Evolutionary conservation across 2,113 vertebrate species (phyloP), one percentile per base, ranked within the genome.

Genomic region (Festucalex cinctus): DNA sequence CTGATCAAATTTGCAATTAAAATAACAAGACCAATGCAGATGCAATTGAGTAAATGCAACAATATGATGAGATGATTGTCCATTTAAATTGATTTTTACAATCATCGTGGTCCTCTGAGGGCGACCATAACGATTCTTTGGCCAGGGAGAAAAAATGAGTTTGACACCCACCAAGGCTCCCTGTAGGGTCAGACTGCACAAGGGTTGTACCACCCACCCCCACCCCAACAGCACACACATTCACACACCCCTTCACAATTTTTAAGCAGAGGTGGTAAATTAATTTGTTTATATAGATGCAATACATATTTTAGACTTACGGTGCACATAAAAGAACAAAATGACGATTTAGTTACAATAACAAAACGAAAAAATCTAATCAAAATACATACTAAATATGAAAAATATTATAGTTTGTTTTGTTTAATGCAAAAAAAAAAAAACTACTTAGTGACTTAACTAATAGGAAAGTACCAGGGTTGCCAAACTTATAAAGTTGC

Each of bases 191-290:
- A 28, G 57, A 56, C 37, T 63, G 62, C 43, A 73, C 60, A 62
- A 77, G 64, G 36, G 76, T 70, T 48, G 66, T 54, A 56, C 64
- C 71, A 36, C 73, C 53, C 49, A 28, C 22, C 53, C 24, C 7
- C 53, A 26, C 10, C 1, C 13, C 22, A 14, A 32, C 28, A 32
- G 28, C 22, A 5, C 51, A 54, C 12, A 26, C 51, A n/a, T n/a
- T n/a, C 5, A 22, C 36, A 61, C 20, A 61, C 78, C 75, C 69
- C 78, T 73, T 65, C 76, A 68, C 71, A 78, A 73, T 80, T 68
- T 82, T 73, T 83, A 83, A 85, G 84, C 82, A 85, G 74, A 73
- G 75, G 68, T 49, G 58, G n/a, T n/a, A n/a, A n/a, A n/a, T n/a
- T n/a, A n/a, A n/a, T n/a, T n/a, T n/a, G n/a, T n/a, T n/a, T n/a